Evolutionary conservation across 2,888 invertebrate species (phyloP).

Genomic region (Tridacna crocea): DNA sequence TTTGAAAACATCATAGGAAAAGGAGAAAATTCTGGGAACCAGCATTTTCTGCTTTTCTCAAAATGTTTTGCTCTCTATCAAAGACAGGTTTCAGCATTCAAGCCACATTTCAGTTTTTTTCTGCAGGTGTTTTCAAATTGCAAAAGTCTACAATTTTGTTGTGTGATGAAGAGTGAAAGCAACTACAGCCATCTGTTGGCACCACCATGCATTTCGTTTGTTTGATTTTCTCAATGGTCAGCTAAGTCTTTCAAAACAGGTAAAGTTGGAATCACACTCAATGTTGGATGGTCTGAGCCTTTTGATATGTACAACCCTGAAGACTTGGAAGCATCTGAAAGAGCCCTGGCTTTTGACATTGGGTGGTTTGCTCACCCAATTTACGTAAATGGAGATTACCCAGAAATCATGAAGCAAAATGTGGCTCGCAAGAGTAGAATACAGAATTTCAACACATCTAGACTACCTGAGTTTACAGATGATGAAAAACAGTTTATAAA

Average conservation of each 20-base stretch:
- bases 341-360: slow-evolving; percentile 70
- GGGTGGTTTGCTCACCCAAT: slow-evolving; percentile 82
- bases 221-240: too few species aligned
- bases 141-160: too few species aligned
- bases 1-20: too few species aligned
- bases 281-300: slow-evolving; percentile 74
- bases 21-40: too few species aligned
- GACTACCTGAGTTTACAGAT: slow-evolving; percentile 80
- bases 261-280: slow-evolving; percentile 72
- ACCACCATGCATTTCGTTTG: too few species aligned
- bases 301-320: slow-evolving; percentile 67
- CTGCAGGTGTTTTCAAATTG: too few species aligned
- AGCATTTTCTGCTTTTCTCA: too few species aligned
- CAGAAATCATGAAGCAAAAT: slow-evolving; percentile 73
- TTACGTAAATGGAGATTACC: slow-evolving; percentile 85
- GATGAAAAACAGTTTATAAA: slow-evolving; percentile 76
- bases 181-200: too few species aligned
- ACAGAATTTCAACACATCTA: slow-evolving; percentile 69
- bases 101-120: too few species aligned
- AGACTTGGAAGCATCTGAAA: slow-evolving; percentile 74
- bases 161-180: too few species aligned
- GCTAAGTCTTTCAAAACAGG: slow-evolving; percentile 57
- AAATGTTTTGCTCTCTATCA: too few species aligned
- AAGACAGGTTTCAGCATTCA: too few species aligned
- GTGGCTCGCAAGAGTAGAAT: slow-evolving; percentile 69